Conservation (phyloP, 2,797 vertebrate genomes). For the Lepilemur septentrionalis region DNA sequence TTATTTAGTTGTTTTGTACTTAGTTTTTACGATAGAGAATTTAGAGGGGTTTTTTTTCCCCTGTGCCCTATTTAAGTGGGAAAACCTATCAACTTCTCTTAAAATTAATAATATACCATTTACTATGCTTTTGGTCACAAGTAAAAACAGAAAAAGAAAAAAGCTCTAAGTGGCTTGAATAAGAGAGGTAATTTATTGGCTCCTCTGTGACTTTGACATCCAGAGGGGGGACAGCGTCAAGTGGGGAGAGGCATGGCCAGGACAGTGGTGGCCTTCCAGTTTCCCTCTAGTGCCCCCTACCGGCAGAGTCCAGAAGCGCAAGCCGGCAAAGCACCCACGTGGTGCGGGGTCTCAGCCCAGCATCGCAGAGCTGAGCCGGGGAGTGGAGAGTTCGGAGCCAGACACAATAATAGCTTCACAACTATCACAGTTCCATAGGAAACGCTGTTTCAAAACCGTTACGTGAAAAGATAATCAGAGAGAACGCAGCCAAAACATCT, state of each 20-base stretch:
- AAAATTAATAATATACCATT: background rate
- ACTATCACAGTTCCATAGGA: background rate
- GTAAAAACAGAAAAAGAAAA: background rate
- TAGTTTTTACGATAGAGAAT: background rate
- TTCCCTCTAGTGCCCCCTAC: background rate
- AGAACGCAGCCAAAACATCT: background rate
- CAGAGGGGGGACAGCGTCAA: background rate
- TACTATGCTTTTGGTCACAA: background rate
- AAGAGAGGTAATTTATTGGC: background rate
- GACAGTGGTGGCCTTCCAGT: background rate
- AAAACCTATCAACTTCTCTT: background rate
- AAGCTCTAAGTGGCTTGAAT: background rate
- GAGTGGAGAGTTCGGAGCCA: background rate
- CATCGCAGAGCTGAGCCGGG: background rate
- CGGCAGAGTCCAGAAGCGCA: background rate
- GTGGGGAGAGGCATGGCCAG: background rate
- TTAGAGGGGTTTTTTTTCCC: background rate
- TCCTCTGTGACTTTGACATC: background rate
- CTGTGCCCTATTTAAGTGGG: background rate
- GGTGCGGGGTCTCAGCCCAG: background rate
- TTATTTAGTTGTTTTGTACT: background rate
- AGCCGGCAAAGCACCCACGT: background rate
- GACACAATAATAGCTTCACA: background rate
- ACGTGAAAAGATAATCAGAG: background rate
- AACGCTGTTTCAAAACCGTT: background rate